Percentiles rank a stretch among this genome's conserved stretches.
Evolutionary conservation across 1,140 invertebrate genomes (phyloP).

Genomic region (Arctopsyche grandis): DNA sequence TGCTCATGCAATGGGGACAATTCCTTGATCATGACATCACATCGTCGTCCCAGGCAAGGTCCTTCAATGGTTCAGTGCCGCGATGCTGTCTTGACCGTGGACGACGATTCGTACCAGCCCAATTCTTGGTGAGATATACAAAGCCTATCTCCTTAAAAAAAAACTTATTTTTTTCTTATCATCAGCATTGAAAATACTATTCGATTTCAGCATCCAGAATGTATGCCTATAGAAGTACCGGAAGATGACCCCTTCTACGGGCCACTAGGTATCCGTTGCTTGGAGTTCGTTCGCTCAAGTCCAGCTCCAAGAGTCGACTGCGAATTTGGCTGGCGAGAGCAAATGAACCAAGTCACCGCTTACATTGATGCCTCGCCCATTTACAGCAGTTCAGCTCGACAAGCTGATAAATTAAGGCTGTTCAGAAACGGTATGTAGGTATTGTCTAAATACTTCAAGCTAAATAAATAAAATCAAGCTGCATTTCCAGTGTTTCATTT

Average conservation of each 20-base stretch:
- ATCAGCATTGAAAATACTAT: not conserved
- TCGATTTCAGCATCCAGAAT: slow-evolving; percentile 77
- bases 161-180: not conserved
- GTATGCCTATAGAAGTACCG: slow-evolving; percentile 81
- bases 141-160: not conserved
- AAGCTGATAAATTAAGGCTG: slow-evolving; percentile 77
- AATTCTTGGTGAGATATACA: slow-evolving; percentile 68
- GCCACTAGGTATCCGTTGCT: slow-evolving; percentile 74
- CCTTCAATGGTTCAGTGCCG: slow-evolving; percentile 83
- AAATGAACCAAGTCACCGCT: slow-evolving; percentile 85
- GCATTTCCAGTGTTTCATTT: not conserved
- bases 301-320: slow-evolving; percentile 77
- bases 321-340: slow-evolving; percentile 76
- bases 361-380: slow-evolving; percentile 92
- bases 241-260: slow-evolving; percentile 77
- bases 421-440: slow-evolving; percentile 72
- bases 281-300: slow-evolving; percentile 79
- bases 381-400: slow-evolving; percentile 86
- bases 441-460: slow-evolving; percentile 7
- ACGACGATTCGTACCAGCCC: slow-evolving; percentile 68
- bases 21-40: slow-evolving; percentile 85
- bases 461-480: slow-evolving; percentile 3
- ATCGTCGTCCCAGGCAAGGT: slow-evolving; percentile 73
- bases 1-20: slow-evolving; percentile 90
- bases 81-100: slow-evolving; percentile 79